Conservation (phyloP, 2,888 invertebrate species). For the Papilio gigon region DNA sequence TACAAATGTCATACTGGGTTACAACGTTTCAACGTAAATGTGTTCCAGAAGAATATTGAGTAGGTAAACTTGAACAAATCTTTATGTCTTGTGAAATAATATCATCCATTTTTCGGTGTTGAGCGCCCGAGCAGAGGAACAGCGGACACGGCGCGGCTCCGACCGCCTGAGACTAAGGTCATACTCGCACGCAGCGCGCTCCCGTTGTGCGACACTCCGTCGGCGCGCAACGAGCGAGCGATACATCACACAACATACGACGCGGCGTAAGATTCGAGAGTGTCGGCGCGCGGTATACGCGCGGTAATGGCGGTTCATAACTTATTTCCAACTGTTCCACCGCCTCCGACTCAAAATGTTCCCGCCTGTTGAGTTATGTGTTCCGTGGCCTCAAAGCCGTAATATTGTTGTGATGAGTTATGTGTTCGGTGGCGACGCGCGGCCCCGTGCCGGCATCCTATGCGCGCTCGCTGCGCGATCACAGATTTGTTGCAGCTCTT, state of each 20-base stretch:
- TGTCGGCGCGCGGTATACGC: constrained; percentile 23
- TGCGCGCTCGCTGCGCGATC: background rate
- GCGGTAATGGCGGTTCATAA: constrained; percentile 20
- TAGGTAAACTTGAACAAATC: too few relatives aligned
- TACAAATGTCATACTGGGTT: too few relatives aligned
- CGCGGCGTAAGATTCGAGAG: constrained; percentile 2
- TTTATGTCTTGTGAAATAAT: too few relatives aligned
- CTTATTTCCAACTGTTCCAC: constrained; percentile 27
- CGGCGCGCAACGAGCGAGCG: background rate
- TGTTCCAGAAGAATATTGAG: too few relatives aligned
- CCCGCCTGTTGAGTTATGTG: constrained; percentile 31
- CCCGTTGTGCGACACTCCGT: background rate
- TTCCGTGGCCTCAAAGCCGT: constrained; percentile 11
- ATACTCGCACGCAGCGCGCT: too few relatives aligned
- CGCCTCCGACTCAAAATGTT: constrained; percentile 16
- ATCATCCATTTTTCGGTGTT: too few relatives aligned
- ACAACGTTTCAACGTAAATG: too few relatives aligned
- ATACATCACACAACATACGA: background rate
- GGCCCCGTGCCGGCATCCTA: too few relatives aligned
- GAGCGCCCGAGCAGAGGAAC: too few relatives aligned
- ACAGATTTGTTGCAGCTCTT: background rate
- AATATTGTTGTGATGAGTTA: constrained; percentile 26
- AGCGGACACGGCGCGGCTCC: too few relatives aligned
- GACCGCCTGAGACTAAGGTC: background rate
- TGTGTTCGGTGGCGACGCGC: constrained; percentile 13